Conservation (phyloP, 2,797 vertebrate species). For the Poeciliopsis paucimaculata region DNA sequence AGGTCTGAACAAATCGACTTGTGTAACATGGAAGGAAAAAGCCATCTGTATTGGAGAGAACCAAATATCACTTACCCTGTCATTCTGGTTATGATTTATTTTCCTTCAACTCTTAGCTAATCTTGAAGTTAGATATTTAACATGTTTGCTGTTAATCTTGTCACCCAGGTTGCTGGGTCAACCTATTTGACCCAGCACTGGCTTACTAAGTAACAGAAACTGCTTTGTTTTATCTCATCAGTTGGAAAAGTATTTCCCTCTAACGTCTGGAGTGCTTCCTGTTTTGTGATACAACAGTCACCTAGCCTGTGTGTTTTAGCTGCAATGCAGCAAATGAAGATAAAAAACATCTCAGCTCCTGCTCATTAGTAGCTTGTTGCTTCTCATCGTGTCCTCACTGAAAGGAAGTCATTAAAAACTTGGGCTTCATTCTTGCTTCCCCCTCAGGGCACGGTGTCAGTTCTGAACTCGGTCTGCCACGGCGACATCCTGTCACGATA, state of each 20-base stretch:
- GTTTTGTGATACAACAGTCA: background rate
- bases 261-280: background rate
- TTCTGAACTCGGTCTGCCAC: background rate
- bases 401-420: background rate
- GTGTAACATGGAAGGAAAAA: background rate
- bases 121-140: background rate
- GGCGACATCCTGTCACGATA: background rate
- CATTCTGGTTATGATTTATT: background rate
- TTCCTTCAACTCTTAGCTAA: background rate
- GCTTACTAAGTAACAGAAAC: background rate
- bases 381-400: background rate
- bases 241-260: background rate
- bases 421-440: background rate
- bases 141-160: background rate
- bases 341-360: background rate
- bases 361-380: background rate
- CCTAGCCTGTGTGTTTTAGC: background rate
- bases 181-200: background rate
- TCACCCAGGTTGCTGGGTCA: background rate
- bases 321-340: background rate
- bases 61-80: background rate
- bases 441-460: background rate
- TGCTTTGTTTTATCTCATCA: background rate
- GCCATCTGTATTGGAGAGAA: background rate
- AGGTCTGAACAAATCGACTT: background rate